Base-by-base conservation (phyloP, 2,797 vertebrate species). In the Micrastur ruficollis region DNA sequence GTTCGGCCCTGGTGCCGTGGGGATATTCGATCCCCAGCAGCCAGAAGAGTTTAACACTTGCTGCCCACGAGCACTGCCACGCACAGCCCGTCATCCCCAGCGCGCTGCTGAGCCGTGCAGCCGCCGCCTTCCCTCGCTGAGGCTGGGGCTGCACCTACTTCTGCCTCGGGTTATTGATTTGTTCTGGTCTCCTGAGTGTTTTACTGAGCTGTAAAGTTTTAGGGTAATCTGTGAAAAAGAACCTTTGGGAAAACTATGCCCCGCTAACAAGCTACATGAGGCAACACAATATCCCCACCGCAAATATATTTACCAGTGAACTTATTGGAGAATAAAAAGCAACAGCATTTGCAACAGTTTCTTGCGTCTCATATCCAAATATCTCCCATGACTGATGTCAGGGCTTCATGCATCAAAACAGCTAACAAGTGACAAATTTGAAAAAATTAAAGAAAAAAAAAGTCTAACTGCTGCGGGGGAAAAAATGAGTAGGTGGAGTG, bases 41-140 rank as follows among this genome's bases (percentile, higher is more conserved):
- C 12, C 2, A 0, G n/a, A 34, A 21, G 46, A 25, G 5, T 49
- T 59, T 52, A 29, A 25, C 9, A 31, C 1, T 0, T 6, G 23
- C 27, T 75, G 49, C 58, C 44, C 71, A 18, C 19, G 19, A 6
- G 12, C 5, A 11, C 5, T 27, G 26, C 18, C 25, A 22, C 18
- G 8, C 6, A 2, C 53, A 58, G 46, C 53, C 72, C 1, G 22
- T 3, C 63, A 6, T 32, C 29, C 50, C 32, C 59, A 27, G n/a
- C 0, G 2, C 70, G 18, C 12, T 40, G 29, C 26, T 16, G 44
- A 36, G 59, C 53, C 47, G 6, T 2, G 0, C 17, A 56, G 47
- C 44, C n/a, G 40, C 38, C 53, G 58, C 67, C 29, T 47, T 11
- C 49, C 55, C 75, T 22, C 3, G 0, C 17, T 6, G 13, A 42